Conservation (phyloP, 1,140 invertebrate genomes). For the Drosophila sp. region DNA sequence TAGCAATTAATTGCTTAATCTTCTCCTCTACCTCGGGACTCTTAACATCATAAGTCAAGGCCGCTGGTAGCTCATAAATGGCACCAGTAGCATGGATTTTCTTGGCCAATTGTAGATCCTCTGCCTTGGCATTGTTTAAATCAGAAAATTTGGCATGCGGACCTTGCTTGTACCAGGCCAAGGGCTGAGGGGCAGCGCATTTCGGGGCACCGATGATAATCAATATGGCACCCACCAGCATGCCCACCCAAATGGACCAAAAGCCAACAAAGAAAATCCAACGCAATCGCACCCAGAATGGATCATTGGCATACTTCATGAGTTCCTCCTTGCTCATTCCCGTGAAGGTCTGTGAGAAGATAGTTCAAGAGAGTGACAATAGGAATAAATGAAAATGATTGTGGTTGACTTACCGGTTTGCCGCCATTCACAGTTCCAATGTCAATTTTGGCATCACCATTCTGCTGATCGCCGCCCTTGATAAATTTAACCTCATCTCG, state of each 20-base stretch:
- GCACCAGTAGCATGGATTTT: constrained; percentile 65
- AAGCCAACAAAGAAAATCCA: constrained; percentile 93
- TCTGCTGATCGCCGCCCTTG: constrained; percentile 87
- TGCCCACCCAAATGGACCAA: constrained; percentile 93
- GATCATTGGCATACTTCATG: constrained; percentile 95
- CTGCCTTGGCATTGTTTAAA: constrained; percentile 29
- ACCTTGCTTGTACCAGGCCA: constrained; percentile 86
- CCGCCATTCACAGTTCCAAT: constrained; percentile 86
- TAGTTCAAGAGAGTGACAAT: constrained; percentile 7
- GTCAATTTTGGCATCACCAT: constrained; percentile 94
- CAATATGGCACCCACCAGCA: constrained; percentile 92
- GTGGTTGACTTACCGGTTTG: constrained; percentile 82
- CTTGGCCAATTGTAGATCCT: constrained; percentile 49
- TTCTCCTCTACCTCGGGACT: constrained; percentile 60
- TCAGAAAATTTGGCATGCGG: constrained; percentile 63
- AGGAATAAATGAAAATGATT: neutral
- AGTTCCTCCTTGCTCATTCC: constrained; percentile 96
- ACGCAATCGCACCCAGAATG: constrained; percentile 94
- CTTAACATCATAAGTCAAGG: constrained; percentile 64
- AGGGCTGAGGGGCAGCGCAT: constrained; percentile 88
- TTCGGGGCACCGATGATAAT: constrained; percentile 94
- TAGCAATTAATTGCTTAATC: constrained; percentile 62
- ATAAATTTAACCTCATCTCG: constrained; percentile 89
- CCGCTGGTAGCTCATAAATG: constrained; percentile 74
- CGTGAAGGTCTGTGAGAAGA: constrained; percentile 85